These are phyloP conservation scores for Amphilophus citrinellus DNA, from an alignment of 2,113 vertebrate species.

Conservation along the genomic window DNA sequence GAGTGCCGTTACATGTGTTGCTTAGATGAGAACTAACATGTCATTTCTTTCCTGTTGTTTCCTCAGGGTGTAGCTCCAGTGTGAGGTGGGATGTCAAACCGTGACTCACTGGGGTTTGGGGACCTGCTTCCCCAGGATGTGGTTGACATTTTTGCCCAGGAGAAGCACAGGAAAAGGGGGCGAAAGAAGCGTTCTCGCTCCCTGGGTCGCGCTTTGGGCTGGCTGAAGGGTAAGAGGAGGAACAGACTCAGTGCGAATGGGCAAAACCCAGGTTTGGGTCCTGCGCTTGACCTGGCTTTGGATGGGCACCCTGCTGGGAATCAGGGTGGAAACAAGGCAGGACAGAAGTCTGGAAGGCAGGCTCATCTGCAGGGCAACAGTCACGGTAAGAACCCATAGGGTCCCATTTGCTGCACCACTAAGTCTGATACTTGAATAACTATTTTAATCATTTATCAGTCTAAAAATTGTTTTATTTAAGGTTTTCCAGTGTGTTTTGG, in stretches of 20 bases:
- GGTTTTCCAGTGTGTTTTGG: not conserved
- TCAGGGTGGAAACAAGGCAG: slow-evolving; percentile 59
- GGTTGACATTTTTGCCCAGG: slow-evolving; percentile 81
- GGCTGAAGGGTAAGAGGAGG: slow-evolving; percentile 77
- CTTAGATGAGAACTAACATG: not conserved
- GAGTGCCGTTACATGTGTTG: not conserved
- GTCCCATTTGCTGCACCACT: not conserved
- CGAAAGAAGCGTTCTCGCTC: slow-evolving; percentile 80
- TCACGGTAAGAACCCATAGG: slow-evolving; percentile 57
- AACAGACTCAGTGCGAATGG: slow-evolving; percentile 56
- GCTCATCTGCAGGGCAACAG: slow-evolving; percentile 60
- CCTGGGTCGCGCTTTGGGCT: slow-evolving; percentile 69
- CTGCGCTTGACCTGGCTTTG: slow-evolving; percentile 68
- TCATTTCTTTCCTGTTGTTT: not conserved
- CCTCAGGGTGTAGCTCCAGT: slow-evolving; percentile 50
- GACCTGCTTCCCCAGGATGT: slow-evolving; percentile 84
- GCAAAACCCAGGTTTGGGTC: slow-evolving; percentile 66
- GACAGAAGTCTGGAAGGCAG: slow-evolving; percentile 56
- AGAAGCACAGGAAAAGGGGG: slow-evolving; percentile 74
- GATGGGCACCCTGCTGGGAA: slow-evolving; percentile 41
- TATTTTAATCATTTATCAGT: not conserved
- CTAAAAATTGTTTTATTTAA: not conserved
- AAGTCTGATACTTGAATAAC: not conserved
- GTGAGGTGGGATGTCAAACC: slow-evolving; percentile 78
- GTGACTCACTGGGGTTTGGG: slow-evolving; percentile 78